Evolutionary conservation across 1,140 invertebrate species (phyloP).

Genomic region (Tachypleus tridentatus): DNA sequence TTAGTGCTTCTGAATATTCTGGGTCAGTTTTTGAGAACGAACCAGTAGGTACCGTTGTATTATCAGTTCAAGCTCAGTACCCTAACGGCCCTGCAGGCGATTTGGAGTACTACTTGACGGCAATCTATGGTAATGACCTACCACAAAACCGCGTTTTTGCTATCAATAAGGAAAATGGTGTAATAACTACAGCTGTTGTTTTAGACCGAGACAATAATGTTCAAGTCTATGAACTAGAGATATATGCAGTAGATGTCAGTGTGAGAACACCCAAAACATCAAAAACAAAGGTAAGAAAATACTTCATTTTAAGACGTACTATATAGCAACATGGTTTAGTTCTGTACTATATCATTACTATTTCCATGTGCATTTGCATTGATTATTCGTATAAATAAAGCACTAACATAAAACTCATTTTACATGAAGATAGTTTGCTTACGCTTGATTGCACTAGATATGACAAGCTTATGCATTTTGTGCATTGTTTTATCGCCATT

Average conservation of each 20-base stretch:
- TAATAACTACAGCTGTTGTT: slow-evolving; percentile 66
- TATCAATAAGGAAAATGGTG: slow-evolving; percentile 75
- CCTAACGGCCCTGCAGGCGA: slow-evolving; percentile 30
- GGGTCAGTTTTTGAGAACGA: slow-evolving; percentile 75
- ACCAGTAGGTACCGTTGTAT: slow-evolving; percentile 65
- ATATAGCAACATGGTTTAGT: too few species aligned
- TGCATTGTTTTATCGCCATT: too few species aligned
- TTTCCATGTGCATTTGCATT: too few species aligned
- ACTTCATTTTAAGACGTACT: too few species aligned
- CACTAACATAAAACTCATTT: too few species aligned
- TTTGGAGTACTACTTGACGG: slow-evolving; percentile 78
- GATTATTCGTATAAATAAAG: too few species aligned
- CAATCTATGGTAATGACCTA: slow-evolving; percentile 52
- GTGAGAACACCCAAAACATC: slow-evolving; percentile 47
- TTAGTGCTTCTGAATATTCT: slow-evolving; percentile 36
- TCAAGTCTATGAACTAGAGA: slow-evolving; percentile 64
- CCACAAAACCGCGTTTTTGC: slow-evolving; percentile 71
- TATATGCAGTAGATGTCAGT: slow-evolving; percentile 59
- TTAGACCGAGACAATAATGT: slow-evolving; percentile 71
- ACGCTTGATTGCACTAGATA: too few species aligned
- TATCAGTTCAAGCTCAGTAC: slow-evolving; percentile 57
- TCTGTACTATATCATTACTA: too few species aligned
- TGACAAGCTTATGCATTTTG: too few species aligned
- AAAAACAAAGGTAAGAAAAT: slow-evolving; percentile 60
- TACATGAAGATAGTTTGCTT: too few species aligned